These are phyloP conservation scores for Solea senegalensis DNA, from an alignment of 2,113 vertebrate species.

Conservation along the genomic window DNA sequence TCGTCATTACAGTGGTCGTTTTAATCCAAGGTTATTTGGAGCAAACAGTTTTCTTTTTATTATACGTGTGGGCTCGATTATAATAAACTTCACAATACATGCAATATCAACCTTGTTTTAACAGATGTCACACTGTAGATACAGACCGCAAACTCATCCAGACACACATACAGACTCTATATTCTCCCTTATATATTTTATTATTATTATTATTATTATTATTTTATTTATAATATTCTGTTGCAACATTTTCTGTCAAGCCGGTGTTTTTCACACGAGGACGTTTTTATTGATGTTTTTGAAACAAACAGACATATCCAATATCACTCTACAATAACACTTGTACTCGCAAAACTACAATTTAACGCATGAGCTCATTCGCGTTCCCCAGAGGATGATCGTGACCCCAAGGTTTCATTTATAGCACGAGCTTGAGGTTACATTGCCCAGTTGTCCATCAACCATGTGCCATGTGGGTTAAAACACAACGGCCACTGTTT, in stretches of 20 bases:
- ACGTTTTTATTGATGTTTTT: constrained; percentile 4
- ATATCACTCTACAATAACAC: background rate
- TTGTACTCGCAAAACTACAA: background rate
- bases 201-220: too few species aligned
- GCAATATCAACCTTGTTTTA: background rate
- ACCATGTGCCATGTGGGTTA: background rate
- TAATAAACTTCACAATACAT: background rate
- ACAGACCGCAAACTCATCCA: too few species aligned
- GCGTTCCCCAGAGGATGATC: too few species aligned
- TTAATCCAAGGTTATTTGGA: constrained; percentile 2
- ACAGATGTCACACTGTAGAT: background rate
- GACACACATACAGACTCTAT: background rate
- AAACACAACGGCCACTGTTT: background rate
- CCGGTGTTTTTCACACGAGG: background rate
- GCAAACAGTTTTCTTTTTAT: too few species aligned
- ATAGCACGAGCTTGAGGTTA: too few species aligned
- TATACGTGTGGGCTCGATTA: background rate
- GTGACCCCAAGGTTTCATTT: too few species aligned
- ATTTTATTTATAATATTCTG: background rate
- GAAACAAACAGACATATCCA: background rate
- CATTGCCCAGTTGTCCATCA: background rate
- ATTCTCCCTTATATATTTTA: too few species aligned
- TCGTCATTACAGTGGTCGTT: constrained; percentile 1
- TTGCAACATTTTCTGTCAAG: background rate
- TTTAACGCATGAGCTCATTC: constrained; percentile 5